phyloP scores from a whole-genome alignment of 2,797 vertebrate species.

The Mionectes olivaceus region DNA sequence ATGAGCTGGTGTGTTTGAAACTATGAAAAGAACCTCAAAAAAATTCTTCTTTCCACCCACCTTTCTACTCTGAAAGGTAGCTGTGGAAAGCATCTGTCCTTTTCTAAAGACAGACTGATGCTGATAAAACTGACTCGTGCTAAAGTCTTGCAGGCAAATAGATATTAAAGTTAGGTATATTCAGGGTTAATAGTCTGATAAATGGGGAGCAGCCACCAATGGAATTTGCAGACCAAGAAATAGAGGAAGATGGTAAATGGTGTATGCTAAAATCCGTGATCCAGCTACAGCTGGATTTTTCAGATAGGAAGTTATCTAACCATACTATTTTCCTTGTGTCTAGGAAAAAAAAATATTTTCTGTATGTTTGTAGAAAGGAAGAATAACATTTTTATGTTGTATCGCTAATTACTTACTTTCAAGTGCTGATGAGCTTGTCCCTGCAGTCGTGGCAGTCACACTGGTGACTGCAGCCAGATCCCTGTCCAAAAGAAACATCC shows the following conservation, averaged over 20 bases:
- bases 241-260: background rate
- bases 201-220: background rate
- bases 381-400: background rate
- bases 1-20: slow-evolving; percentile 37
- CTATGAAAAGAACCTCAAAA: slow-evolving; percentile 5
- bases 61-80: background rate
- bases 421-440: background rate
- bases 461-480: background rate
- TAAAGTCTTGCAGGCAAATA: background rate
- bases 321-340: background rate
- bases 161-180: background rate
- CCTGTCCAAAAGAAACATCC: background rate
- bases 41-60: background rate
- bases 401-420: background rate
- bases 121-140: background rate
- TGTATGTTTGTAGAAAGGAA: background rate
- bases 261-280: background rate
- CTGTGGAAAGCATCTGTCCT: background rate
- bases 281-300: background rate
- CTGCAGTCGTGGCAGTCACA: rapidly evolving
- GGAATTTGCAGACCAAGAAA: background rate
- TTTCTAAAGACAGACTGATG: background rate
- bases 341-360: background rate
- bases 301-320: background rate
- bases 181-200: background rate